phyloP scores from a whole-genome alignment of 2,113 vertebrate genomes.

The Crotalus helleri region DNA sequence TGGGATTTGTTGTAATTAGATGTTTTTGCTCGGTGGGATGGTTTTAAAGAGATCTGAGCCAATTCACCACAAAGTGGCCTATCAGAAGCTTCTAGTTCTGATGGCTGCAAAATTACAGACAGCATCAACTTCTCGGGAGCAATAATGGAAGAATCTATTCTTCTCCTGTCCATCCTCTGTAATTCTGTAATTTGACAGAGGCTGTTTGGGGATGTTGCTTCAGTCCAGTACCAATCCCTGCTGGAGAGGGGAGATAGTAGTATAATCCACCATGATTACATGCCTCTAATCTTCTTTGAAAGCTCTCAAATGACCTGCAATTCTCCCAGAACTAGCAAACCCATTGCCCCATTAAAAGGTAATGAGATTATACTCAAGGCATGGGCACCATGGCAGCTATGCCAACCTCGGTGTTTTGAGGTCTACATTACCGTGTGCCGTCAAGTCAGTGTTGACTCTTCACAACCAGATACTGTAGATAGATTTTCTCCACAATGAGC shows the following conservation, averaged over 20 bases:
- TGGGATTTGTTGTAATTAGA: neutral
- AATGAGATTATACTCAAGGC: fast-evolving
- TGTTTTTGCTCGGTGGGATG: neutral
- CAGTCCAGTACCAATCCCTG: conserved; percentile 16
- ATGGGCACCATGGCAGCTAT: neutral
- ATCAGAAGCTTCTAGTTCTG: neutral
- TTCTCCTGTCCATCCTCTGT: neutral
- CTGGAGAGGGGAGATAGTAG: neutral
- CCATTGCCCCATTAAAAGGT: neutral
- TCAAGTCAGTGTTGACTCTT: neutral
- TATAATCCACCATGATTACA: neutral
- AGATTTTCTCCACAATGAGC: no score
- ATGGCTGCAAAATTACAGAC: neutral
- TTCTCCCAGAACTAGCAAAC: neutral
- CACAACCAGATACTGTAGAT: neutral
- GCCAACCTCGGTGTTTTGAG: neutral
- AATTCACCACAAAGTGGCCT: neutral
- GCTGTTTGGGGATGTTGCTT: conserved; percentile 9
- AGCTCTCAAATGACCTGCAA: fast-evolving
- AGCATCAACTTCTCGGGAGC: neutral
- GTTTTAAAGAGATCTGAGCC: neutral
- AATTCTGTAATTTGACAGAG: conserved; percentile 29
- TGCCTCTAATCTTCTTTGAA: neutral
- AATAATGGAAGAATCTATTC: neutral
- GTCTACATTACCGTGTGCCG: neutral